phyloP scores from a whole-genome alignment of 2,797 vertebrate genomes.

The Pipistrellus pygmaeus region DNA sequence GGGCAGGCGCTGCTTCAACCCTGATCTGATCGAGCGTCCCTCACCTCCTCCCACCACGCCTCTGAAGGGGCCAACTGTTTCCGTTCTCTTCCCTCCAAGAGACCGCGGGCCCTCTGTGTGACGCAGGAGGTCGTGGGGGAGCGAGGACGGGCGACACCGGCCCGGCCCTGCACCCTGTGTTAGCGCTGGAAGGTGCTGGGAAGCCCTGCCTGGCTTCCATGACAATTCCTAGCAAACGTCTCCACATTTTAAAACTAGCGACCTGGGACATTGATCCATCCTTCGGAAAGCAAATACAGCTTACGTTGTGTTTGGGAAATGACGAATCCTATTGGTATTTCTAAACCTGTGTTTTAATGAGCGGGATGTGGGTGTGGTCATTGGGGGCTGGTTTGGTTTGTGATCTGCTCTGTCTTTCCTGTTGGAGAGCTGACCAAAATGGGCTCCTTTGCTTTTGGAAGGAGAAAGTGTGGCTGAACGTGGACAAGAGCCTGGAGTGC shows the following conservation, averaged over 20 bases:
- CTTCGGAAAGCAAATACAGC: background rate
- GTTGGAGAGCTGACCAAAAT: background rate
- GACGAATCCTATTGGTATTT: background rate
- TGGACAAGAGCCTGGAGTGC: constrained; percentile 99
- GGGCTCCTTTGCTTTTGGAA: constrained; percentile 80
- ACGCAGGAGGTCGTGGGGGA: background rate
- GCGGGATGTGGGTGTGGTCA: rapidly evolving
- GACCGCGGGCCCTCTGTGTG: background rate
- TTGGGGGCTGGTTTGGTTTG: background rate
- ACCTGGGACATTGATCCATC: background rate
- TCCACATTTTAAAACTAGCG: background rate
- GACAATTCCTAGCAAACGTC: background rate
- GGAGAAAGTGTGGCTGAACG: constrained; percentile 99
- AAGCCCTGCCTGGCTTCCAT: background rate
- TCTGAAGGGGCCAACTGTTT: background rate
- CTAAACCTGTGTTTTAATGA: background rate
- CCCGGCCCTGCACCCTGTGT: background rate
- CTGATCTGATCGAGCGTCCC: background rate
- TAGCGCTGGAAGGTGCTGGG: background rate
- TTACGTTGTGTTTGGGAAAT: background rate
- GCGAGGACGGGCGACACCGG: too few species aligned
- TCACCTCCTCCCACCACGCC: background rate
- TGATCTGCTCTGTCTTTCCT: background rate
- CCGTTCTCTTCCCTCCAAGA: background rate
- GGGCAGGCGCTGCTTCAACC: background rate